Conservation (phyloP, 2,797 vertebrate genomes). For the Thripadectes ignobilis region DNA sequence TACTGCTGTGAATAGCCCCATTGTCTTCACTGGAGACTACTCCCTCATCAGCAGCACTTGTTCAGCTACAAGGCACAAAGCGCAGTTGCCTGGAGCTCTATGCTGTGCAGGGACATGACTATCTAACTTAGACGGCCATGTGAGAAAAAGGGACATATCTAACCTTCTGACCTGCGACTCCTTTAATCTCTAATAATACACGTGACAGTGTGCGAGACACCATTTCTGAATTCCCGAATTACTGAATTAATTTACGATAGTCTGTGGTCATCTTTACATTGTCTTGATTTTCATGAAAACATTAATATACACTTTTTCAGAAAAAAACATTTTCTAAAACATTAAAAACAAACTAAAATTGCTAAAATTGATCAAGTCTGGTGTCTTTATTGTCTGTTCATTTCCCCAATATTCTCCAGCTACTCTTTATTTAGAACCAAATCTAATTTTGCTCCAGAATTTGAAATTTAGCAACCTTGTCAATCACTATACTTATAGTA, state of each 20-base stretch:
- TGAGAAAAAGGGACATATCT: not conserved
- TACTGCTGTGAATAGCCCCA: not conserved
- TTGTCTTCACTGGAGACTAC: not conserved
- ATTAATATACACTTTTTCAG: not conserved
- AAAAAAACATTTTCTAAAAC: not conserved
- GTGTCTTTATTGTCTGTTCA: not conserved
- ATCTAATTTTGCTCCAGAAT: not conserved
- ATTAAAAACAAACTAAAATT: not conserved
- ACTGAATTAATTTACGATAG: not conserved
- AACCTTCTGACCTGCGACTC: not conserved
- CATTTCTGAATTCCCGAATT: not conserved
- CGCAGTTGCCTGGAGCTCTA: not conserved
- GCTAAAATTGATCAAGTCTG: not conserved
- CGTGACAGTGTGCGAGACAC: not conserved
- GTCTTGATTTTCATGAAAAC: not conserved
- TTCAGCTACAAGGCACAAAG: not conserved
- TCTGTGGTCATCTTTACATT: not conserved
- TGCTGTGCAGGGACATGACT: not conserved
- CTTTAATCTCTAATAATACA: not conserved
- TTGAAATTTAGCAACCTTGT: not conserved
- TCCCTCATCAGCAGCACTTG: not conserved
- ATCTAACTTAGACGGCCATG: not conserved
- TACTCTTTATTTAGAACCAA: not conserved
- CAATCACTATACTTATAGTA: not conserved
- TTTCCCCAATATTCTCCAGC: not conserved